Evolutionary conservation across 64 coral and sea anemone genomes (phyloP), one percentile per base, ranked within the genome.

Genomic region (Dendronephthya gigantea): DNA sequence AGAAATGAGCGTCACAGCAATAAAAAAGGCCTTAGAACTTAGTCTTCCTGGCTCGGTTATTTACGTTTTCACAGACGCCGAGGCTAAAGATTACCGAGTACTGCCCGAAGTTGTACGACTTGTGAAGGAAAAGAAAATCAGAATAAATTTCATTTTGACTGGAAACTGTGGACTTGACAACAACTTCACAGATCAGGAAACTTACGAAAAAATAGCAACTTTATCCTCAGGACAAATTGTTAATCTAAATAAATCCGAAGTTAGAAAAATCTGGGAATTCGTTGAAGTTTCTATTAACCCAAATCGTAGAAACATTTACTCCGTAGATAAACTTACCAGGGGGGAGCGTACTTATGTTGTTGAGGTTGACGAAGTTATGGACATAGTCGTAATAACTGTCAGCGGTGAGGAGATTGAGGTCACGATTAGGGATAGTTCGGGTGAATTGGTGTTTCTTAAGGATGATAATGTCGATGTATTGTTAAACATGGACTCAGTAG

Each of bases 1-100:
- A 36, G 90, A 96, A 45, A 96, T 96, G 94, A 92, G 90, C 7
- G 45, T 96, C 40, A 90, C 82, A 23, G 94, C 90, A 10, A 92
- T 96, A 28, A 52, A 88, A 50, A 72, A 91, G 27, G 95, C 95
- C 0, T 68, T 98, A 33, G 95, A 98, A 48, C 89, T 98, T 48
- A 93, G 92, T 74, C 72, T 98, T 8, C 95, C 95, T 50, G 89
- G 90, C 10, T 98, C 95, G 5, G 93, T 87, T 22, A 81, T 98
- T 29, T 98, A 98, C 88, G 95, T 98, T 37, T 98, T 98, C 68
- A 98, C 95, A 16, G 95, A 98, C 76, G 95, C 95, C 52, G 90
- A 87, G 35, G 95, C 95, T 1, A 98, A 98, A 83, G 95, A 98
- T 28, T 39, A 88, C n/a, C 30, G 52, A 35, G 22, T 28, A 40